phyloP scores from a whole-genome alignment of 1,140 invertebrate genomes.

The Orussus abietinus region DNA sequence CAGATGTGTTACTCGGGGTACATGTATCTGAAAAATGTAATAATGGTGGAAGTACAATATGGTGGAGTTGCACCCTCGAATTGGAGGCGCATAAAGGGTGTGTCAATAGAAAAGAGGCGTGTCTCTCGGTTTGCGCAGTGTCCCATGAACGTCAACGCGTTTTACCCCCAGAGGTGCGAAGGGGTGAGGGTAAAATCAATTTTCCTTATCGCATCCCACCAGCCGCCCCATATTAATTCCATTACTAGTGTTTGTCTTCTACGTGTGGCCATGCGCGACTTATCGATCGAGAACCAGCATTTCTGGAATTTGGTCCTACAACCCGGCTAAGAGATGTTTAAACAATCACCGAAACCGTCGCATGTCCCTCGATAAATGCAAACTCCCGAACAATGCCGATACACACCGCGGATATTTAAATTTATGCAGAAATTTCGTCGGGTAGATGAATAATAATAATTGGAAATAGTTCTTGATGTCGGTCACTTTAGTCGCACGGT shows the following conservation, averaged over 20 bases:
- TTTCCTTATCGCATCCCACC: conserved; percentile 44
- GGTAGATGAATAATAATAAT: too few relatives aligned
- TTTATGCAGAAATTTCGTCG: too few relatives aligned
- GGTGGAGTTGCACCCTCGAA: conserved; percentile 13
- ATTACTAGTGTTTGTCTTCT: conserved; percentile 37
- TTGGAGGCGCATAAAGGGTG: conserved; percentile 24
- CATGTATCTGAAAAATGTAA: neutral
- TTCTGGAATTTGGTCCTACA: too few relatives aligned
- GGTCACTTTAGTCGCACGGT: too few relatives aligned
- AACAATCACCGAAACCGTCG: too few relatives aligned
- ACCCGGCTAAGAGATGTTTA: too few relatives aligned
- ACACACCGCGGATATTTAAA: too few relatives aligned
- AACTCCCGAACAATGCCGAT: too few relatives aligned
- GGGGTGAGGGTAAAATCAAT: conserved; percentile 41
- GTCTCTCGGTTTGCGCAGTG: conserved; percentile 32
- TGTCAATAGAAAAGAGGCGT: conserved; percentile 33
- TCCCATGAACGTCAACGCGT: conserved; percentile 41
- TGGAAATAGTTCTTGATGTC: too few relatives aligned
- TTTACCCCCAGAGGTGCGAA: conserved; percentile 7
- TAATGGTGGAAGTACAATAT: neutral
- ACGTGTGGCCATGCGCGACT: conserved; percentile 15
- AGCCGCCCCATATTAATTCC: conserved; percentile 40
- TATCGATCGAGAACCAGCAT: too few relatives aligned
- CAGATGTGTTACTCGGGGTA: neutral
- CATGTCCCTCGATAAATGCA: too few relatives aligned